A percentile compares a stretch with the other conserved stretches of the same genome.
Evolutionary conservation across 2,888 invertebrate species (phyloP).

Genomic region (Incurvaria masculella): DNA sequence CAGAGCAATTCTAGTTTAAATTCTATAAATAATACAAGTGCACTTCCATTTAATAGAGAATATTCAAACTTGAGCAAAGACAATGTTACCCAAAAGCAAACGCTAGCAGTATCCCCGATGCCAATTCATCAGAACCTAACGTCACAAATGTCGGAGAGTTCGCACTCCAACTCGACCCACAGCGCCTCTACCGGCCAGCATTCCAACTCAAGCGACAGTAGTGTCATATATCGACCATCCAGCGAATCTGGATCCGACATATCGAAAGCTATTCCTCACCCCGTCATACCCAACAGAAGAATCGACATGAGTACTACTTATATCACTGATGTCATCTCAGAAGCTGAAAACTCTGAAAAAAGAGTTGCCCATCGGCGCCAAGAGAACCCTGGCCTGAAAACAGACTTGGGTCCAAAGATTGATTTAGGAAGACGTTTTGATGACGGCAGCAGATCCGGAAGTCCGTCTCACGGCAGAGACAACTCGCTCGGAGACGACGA

Average conservation of each 20-base stretch:
- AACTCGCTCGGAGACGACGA: constrained; percentile 62
- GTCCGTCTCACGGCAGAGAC: constrained; percentile 51
- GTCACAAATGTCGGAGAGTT: constrained; percentile 67
- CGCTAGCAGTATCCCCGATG: constrained; percentile 72
- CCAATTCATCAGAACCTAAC: constrained; percentile 47
- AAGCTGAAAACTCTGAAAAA: constrained; percentile 50
- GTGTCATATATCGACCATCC: constrained; percentile 70
- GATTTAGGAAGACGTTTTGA: constrained; percentile 33
- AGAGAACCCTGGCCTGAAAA: constrained; percentile 27
- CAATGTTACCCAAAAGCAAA: constrained; percentile 44
- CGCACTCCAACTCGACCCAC: constrained; percentile 53
- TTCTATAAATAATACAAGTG: constrained; percentile 49
- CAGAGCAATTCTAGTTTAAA: constrained; percentile 57
- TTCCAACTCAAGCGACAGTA: constrained; percentile 70
- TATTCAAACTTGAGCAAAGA: constrained; percentile 53
- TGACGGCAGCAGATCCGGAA: constrained; percentile 41
- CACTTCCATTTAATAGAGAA: constrained; percentile 48
- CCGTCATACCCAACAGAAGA: constrained; percentile 48
- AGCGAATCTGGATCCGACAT: constrained; percentile 68
- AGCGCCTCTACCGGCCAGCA: constrained; percentile 64
- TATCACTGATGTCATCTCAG: constrained; percentile 52
- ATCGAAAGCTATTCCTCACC: constrained; percentile 37
- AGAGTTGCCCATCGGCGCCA: constrained; percentile 37
- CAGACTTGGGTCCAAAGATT: constrained; percentile 29
- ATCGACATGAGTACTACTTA: constrained; percentile 51